phyloP scores from a whole-genome alignment of 1,140 invertebrate genomes.

The Solenopsis fugax region DNA sequence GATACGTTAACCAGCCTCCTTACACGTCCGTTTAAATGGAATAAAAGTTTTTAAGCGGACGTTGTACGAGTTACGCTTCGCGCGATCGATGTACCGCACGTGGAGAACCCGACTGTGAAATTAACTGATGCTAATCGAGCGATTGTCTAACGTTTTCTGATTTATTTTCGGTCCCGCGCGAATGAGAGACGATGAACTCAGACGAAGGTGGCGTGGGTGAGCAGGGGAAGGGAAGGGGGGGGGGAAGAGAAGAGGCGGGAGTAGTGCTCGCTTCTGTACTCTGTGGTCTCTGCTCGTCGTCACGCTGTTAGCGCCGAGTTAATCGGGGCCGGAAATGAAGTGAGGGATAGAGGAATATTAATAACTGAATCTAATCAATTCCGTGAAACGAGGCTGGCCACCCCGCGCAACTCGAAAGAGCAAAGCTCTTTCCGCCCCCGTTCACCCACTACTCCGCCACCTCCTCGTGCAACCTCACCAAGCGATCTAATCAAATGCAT shows the following conservation, averaged over 20 bases:
- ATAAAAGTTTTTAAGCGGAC: neutral
- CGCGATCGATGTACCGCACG: neutral
- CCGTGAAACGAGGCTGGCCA: constrained; percentile 82
- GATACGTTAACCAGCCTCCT: neutral
- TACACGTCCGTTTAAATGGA: neutral
- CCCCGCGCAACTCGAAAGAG: constrained; percentile 76
- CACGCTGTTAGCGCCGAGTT: constrained; percentile 85
- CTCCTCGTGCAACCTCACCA: constrained; percentile 65
- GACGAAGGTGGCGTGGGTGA: constrained; percentile 21
- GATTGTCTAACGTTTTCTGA: neutral
- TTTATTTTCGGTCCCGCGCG: constrained; percentile 37
- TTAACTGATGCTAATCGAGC: constrained; percentile 3
- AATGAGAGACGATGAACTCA: constrained; percentile 60
- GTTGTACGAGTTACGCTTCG: neutral
- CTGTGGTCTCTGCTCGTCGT: constrained; percentile 81
- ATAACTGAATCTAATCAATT: constrained; percentile 87
- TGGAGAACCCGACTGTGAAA: neutral
- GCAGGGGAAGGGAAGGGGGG: constrained; percentile 14
- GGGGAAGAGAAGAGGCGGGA: constrained; percentile 30
- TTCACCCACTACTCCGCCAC: constrained; percentile 49
- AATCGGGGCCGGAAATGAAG: constrained; percentile 86
- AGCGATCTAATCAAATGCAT: constrained; percentile 84
- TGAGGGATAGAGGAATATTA: constrained; percentile 86
- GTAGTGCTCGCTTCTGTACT: constrained; percentile 66
- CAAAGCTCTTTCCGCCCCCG: constrained; percentile 62